Evolutionary conservation across 2,797 vertebrate genomes (phyloP).

Genomic region (Fistularia commersonii): DNA sequence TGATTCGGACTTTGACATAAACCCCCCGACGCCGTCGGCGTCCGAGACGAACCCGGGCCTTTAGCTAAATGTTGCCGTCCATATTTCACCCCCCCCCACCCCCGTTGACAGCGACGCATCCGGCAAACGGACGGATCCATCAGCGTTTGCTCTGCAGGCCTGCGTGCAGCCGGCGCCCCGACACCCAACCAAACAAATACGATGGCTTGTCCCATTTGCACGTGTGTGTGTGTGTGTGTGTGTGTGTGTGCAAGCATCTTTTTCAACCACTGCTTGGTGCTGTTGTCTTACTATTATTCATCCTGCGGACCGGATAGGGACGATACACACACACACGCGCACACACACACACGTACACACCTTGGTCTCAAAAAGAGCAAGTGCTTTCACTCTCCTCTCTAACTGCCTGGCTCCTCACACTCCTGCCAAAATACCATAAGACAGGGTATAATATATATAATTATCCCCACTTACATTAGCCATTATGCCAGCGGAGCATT

Average conservation of each 20-base stretch:
- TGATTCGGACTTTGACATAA: too few species aligned
- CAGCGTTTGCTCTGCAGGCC: conserved; percentile 28
- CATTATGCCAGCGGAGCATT: conserved; percentile 96
- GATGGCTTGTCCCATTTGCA: neutral
- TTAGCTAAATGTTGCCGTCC: too few species aligned
- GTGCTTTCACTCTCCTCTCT: conserved; percentile 77
- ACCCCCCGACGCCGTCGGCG: neutral
- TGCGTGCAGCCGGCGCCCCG: too few species aligned
- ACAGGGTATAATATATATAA: conserved; percentile 97
- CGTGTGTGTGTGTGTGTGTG: conserved; percentile 14
- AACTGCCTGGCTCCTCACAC: conserved; percentile 89
- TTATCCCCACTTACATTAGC: conserved; percentile 98
- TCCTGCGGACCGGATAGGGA: conserved; percentile 26
- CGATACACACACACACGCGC: conserved; percentile 26
- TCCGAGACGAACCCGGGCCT: too few species aligned
- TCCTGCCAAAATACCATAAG: conserved; percentile 99
- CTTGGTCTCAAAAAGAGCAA: conserved; percentile 70
- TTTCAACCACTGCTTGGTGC: conserved; percentile 67
- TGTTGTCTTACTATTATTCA: conserved; percentile 66
- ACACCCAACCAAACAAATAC: neutral
- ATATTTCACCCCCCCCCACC: too few species aligned
- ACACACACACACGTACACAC: conserved; percentile 49
- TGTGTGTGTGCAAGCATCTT: conserved; percentile 42
- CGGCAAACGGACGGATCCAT: too few species aligned
- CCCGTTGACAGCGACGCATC: too few species aligned